phyloP scores from a whole-genome alignment of 2,113 vertebrate genomes.

The Entomyzon cyanotis region DNA sequence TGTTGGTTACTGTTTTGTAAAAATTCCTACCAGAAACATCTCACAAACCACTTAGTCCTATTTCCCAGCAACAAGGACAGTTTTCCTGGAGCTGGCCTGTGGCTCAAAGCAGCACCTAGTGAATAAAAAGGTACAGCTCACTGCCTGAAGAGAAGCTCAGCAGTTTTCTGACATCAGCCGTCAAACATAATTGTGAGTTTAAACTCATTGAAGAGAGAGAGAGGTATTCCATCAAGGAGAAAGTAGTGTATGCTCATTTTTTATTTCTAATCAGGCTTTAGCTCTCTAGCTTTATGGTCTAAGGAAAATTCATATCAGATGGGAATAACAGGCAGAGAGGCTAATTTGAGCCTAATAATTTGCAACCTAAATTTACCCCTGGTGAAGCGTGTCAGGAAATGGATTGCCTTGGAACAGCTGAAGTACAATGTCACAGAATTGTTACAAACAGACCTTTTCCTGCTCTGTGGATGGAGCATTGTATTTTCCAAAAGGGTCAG shows the following conservation, averaged over 20 bases:
- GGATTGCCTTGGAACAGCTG: not conserved
- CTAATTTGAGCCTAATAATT: conserved; percentile 25
- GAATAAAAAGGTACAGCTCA: not conserved
- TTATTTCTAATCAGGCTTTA: conserved; percentile 10
- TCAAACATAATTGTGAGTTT: not conserved
- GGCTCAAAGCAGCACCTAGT: not conserved
- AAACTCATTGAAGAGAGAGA: not conserved
- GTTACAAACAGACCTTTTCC: not conserved
- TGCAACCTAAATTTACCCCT: not conserved
- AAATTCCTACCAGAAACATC: not conserved
- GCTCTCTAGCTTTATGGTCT: not conserved
- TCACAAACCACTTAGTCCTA: not conserved
- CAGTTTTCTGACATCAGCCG: not conserved
- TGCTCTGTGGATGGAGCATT: not conserved
- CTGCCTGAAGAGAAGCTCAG: not conserved
- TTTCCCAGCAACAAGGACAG: not conserved
- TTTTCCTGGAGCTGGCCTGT: not conserved
- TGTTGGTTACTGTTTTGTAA: not conserved
- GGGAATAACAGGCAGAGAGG: not conserved
- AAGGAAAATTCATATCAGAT: not conserved
- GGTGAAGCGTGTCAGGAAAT: not conserved
- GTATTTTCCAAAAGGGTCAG: not conserved
- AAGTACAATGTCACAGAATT: not conserved
- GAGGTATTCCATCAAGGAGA: not conserved
- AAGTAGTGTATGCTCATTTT: not conserved